These are phyloP conservation scores for Corythoichthys haematopterus DNA, from an alignment of 2,113 vertebrate species.

Conservation along the genomic window DNA sequence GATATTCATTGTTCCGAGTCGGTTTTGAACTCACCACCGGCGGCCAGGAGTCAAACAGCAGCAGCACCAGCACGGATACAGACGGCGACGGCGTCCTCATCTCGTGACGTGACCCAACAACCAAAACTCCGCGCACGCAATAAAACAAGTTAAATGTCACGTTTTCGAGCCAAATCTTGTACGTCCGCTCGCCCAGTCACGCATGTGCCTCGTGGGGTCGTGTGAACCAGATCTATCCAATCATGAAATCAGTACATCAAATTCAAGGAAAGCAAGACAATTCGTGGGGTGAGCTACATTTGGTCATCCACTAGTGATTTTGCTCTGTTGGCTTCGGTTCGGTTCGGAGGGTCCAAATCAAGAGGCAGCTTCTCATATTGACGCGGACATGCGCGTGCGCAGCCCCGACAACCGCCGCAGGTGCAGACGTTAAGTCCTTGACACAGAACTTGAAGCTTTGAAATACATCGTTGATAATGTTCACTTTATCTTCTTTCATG, in stretches of 20 bases:
- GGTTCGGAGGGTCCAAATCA: neutral
- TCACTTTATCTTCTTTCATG: too few species aligned
- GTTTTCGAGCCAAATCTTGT: slow-evolving; percentile 17
- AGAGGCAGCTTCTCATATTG: neutral
- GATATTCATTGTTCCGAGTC: neutral
- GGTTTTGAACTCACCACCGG: slow-evolving; percentile 77
- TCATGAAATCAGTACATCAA: neutral
- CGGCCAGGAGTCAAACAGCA: slow-evolving; percentile 80
- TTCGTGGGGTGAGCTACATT: neutral
- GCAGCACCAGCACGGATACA: slow-evolving; percentile 73
- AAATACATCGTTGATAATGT: too few species aligned
- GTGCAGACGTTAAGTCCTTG: neutral
- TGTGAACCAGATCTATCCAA: neutral
- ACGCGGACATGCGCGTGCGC: neutral
- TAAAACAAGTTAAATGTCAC: neutral
- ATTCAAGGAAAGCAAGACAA: neutral
- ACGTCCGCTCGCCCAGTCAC: slow-evolving; percentile 22
- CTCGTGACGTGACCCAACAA: neutral
- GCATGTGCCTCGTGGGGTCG: too few species aligned
- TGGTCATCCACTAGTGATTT: neutral
- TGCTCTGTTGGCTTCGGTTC: neutral
- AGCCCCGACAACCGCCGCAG: neutral
- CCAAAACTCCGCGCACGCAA: neutral
- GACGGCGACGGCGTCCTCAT: slow-evolving; percentile 62
- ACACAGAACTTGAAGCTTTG: neutral